Base-by-base conservation (phyloP, 1,140 invertebrate genomes). In the Zaprionus davidi region DNA sequence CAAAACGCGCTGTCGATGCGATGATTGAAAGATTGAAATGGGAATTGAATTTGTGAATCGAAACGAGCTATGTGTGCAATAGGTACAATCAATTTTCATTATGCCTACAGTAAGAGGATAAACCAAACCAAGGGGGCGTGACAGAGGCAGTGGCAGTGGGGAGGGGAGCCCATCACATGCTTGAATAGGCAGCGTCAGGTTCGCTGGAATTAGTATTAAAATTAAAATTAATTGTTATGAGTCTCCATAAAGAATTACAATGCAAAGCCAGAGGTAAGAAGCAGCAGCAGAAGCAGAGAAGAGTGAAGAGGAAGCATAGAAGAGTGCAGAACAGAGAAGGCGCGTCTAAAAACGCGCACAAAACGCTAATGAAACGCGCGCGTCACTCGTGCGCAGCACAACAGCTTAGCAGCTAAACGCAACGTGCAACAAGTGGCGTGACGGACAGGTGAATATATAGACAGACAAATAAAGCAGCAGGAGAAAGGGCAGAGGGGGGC, bases 61-160 rank as follows among this genome's bases (percentile, higher is more conserved):
- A 79, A 60, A 46, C 68, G 56, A 74, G 60, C 58, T 72, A 55
- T 71, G 60, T 41, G 55, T 82, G 72, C 65, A 70, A 73, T 57
- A 80, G 77, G 70, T 81, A 81, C 82, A 86, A 86, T 86, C 79
- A 85, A 90, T 88, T 84, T 88, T 84, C 81, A 88, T 88, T 68
- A 59, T 59, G 67, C 46, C 41, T 31, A 5, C 9, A 9, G 31
- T 9, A 34, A 34, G 31, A 34, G 31, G 3, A 34, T 24, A 55
- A 12, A 17, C 26, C 24, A 34, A 67, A 13, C 0, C 28, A 38
- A 26, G 55, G 65, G 51, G 28, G 24, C n/a, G 36, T 51, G 46
- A 56, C 38, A 63, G 31, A 51, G 71, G 65, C 59, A 49, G 2
- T 6, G 36, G 26, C 13, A 20, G n/a, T n/a, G 36, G 15, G 13